These are phyloP conservation scores for Drosophila borborema DNA, from an alignment of 2,888 invertebrate species.

Conservation along the genomic window DNA sequence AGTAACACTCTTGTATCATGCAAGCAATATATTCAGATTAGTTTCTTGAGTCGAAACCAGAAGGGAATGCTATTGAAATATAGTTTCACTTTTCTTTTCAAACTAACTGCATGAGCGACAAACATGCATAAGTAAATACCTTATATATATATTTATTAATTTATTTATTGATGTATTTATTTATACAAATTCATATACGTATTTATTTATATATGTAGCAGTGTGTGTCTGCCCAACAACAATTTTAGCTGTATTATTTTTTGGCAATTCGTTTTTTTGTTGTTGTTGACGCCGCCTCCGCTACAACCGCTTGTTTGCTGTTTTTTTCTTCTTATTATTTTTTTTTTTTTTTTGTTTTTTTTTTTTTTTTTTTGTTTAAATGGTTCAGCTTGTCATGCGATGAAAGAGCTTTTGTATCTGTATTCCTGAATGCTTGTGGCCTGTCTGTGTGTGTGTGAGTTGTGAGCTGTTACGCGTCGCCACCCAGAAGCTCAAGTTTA, in stretches of 20 bases:
- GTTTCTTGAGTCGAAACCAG: too few relatives aligned
- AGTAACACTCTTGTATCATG: too few relatives aligned
- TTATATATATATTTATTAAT: constrained; percentile 7
- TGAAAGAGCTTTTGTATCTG: constrained; percentile 63
- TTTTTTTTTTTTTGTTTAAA: constrained; percentile 61
- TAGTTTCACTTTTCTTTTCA: constrained; percentile 4
- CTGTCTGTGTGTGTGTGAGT: constrained; percentile 29
- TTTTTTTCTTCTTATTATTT: constrained; percentile 16
- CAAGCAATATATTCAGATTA: too few relatives aligned
- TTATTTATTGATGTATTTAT: background rate
- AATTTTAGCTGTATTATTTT: constrained; percentile 36
- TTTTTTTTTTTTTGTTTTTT: constrained; percentile 27
- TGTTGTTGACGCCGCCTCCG: constrained; percentile 34
- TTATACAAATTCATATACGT: background rate
- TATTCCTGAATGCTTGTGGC: constrained; percentile 12
- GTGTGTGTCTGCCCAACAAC: constrained; percentile 16
- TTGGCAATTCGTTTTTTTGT: constrained; percentile 33
- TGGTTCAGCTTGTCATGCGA: constrained; percentile 74
- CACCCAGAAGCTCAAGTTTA: constrained; percentile 83
- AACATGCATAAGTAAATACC: constrained; percentile 33
- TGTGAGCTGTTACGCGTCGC: constrained; percentile 79
- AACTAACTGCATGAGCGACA: background rate
- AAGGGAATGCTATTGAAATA: background rate
- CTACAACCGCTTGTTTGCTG: constrained; percentile 27
- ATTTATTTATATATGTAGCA: constrained; percentile 6